Evolutionary conservation across 2,888 invertebrate genomes (phyloP), one percentile per base, ranked within the genome.

Genomic region (Dexiosoma caninum): DNA sequence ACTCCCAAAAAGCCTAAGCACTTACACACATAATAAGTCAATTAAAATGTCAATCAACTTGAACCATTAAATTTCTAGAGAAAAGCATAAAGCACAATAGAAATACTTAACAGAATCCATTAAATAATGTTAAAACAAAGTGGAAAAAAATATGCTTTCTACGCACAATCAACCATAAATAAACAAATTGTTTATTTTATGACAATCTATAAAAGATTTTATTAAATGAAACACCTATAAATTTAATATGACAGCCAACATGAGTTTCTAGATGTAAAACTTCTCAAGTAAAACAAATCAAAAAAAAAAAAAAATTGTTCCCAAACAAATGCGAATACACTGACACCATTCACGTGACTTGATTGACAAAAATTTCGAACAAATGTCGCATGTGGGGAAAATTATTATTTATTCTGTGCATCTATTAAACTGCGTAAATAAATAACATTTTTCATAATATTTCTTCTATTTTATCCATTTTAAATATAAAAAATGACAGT

Each of bases 11-110:
- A 35, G 9, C 32, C n/a, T 21, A 9, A 21, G 16, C 69, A 55
- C 21, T 57, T 40, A 69, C 67, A 75, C 64, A 83, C 77, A 81
- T 81, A 70, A 75, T 75, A 82, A n/a, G 81, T 78, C 82, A 77
- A 82, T 83, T 83, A 78, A 82, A 81, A 81, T 83, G 82, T 81
- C 83, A 83, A 78, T 83, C 83, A 83, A 83, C 82, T 60, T 76
- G 60, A 69, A 59, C 30, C 55, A 37, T 46, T 37, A 57, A 37
- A 40, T 57, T 7, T 4, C 27, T 37, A 23, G 35, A 46, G 37
- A 64, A 46, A 37, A 16, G 3, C 35, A 37, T 35, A 62, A 32
- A 59, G 59, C 2, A 23, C 19, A 40, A 57, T n/a, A 51, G 42
- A 70, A 59, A 14, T 10, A 21, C 32, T 42, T 51, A 60, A 32